Evolutionary conservation across 1,140 invertebrate genomes (phyloP).

Genomic region (Uloborus diversus): DNA sequence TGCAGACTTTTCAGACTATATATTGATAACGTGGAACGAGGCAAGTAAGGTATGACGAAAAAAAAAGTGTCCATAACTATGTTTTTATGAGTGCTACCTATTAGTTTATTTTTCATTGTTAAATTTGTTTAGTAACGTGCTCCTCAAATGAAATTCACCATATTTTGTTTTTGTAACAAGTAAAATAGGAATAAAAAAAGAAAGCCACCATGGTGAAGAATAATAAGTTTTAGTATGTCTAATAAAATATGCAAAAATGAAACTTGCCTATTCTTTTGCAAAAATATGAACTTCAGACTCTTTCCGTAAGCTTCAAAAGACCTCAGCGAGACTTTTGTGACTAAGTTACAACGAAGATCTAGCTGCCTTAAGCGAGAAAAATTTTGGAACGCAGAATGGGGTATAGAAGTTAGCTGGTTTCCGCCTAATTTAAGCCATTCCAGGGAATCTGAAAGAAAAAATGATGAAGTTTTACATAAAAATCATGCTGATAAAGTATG

Average conservation of each 20-base stretch:
- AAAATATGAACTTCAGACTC: constrained; percentile 87
- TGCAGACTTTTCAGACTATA: not conserved
- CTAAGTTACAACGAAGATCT: constrained; percentile 87
- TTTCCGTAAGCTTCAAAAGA: constrained; percentile 87
- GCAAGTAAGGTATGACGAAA: too few relatives aligned
- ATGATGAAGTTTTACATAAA: not conserved
- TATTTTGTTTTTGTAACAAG: too few relatives aligned
- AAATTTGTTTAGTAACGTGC: too few relatives aligned
- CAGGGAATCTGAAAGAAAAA: constrained; percentile 75
- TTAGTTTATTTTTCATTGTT: too few relatives aligned
- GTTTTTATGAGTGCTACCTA: too few relatives aligned
- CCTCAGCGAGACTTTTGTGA: constrained; percentile 80
- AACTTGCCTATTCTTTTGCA: constrained; percentile 89
- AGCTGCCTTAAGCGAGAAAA: constrained; percentile 86
- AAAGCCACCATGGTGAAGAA: too few relatives aligned
- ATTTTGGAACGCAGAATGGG: constrained; percentile 79
- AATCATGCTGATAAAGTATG: constrained; percentile 10
- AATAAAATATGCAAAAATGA: not conserved
- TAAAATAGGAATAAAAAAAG: too few relatives aligned
- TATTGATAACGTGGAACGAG: too few relatives aligned
- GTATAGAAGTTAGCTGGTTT: constrained; percentile 83
- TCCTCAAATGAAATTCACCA: too few relatives aligned
- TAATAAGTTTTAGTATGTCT: too few relatives aligned
- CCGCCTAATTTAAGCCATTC: constrained; percentile 87
- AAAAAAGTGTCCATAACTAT: too few relatives aligned